Evolutionary conservation across 2,797 vertebrate genomes (phyloP).

Genomic region (Amblyopsis hoosieri): DNA sequence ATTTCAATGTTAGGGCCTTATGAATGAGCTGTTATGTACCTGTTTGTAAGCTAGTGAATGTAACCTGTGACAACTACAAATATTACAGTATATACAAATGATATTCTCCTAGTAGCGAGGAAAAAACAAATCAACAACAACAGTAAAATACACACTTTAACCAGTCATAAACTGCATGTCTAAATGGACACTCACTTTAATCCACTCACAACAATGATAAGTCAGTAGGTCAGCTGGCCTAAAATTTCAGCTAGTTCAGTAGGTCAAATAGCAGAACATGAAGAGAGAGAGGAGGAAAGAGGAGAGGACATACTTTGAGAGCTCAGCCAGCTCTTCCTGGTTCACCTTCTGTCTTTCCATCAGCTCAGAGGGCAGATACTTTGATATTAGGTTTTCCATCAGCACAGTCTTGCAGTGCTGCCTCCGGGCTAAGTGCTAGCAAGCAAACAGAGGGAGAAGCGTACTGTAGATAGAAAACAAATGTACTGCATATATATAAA

Average conservation of each 20-base stretch:
- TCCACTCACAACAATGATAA: not conserved
- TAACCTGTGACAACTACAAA: too few relatives aligned
- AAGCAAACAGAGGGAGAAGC: not conserved
- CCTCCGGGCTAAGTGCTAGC: slow-evolving; percentile 87
- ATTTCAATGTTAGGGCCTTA: too few relatives aligned
- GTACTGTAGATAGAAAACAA: slow-evolving; percentile 2
- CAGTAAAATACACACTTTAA: too few relatives aligned
- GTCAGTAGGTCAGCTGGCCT: slow-evolving; percentile 33
- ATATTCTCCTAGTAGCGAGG: too few relatives aligned
- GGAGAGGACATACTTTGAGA: slow-evolving; percentile 64
- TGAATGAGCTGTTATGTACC: too few relatives aligned
- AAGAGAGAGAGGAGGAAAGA: not conserved
- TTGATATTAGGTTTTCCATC: slow-evolving; percentile 86
- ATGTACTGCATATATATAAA: too few relatives aligned
- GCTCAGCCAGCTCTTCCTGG: slow-evolving; percentile 83
- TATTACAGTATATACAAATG: too few relatives aligned
- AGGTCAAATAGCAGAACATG: slow-evolving; percentile 21
- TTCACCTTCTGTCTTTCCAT: slow-evolving; percentile 86
- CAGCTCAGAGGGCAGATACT: slow-evolving; percentile 85
- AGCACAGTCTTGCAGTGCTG: slow-evolving; percentile 85
- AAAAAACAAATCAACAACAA: too few relatives aligned
- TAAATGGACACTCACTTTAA: not conserved
- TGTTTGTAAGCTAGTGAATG: too few relatives aligned
- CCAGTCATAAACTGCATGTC: not conserved
- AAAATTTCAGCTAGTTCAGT: slow-evolving; percentile 29